Conservation (phyloP, 2,888 invertebrate species). For the Clepsis dumicolana region DNA sequence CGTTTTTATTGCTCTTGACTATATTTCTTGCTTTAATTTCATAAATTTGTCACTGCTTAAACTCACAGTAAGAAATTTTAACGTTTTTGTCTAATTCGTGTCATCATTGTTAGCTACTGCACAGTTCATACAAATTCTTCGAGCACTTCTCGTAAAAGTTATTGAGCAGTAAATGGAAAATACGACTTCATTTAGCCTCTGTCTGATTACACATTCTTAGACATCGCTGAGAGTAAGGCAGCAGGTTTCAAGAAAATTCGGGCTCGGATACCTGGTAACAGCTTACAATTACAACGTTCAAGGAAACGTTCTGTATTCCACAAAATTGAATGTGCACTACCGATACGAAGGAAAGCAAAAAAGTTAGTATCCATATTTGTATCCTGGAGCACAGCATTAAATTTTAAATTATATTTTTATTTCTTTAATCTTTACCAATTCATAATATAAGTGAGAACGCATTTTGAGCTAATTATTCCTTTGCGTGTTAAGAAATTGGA, state of each 20-base stretch:
- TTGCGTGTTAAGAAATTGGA: too few species aligned
- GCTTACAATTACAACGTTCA: neutral
- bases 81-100: neutral
- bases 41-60: neutral
- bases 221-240: conserved; percentile 15
- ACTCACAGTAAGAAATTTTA: neutral
- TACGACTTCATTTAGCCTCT: conserved; percentile 36
- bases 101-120: conserved; percentile 23
- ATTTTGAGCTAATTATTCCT: too few species aligned
- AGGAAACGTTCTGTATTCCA: neutral
- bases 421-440: too few species aligned
- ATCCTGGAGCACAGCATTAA: too few species aligned
- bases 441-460: too few species aligned
- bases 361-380: too few species aligned
- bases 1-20: too few species aligned
- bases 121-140: conserved; percentile 30
- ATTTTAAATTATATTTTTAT: too few species aligned
- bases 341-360: too few species aligned
- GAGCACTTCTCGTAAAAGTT: conserved; percentile 33
- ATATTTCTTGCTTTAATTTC: conserved; percentile 1
- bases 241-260: conserved; percentile 21
- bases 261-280: neutral
- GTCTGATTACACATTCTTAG: conserved; percentile 41
- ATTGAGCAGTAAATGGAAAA: conserved; percentile 37
- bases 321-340: neutral